Percentiles rank a stretch among this genome's conserved stretches.
Evolutionary conservation across 2,797 vertebrate genomes (phyloP).

Genomic region (Paratrypauchen microcephalus): DNA sequence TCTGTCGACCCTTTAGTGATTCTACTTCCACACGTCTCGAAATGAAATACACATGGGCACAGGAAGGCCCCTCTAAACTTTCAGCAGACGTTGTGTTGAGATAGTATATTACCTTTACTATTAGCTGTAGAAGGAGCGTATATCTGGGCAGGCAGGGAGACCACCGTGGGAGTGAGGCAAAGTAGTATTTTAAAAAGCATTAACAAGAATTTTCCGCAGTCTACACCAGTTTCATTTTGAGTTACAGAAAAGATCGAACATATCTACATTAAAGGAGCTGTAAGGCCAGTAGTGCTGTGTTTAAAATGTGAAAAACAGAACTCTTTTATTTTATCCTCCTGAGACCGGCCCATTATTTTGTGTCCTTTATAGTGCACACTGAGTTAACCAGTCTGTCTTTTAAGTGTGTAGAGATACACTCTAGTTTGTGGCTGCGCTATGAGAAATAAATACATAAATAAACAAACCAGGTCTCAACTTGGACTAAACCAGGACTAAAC

Average conservation of each 20-base stretch:
- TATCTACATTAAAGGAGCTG: not conserved
- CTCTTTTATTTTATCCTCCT: too few relatives aligned
- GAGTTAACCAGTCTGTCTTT: too few relatives aligned
- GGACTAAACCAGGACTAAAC: too few relatives aligned
- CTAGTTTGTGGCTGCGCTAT: too few relatives aligned
- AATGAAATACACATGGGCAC: not conserved
- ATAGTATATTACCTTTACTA: not conserved
- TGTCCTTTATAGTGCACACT: too few relatives aligned
- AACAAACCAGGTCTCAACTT: too few relatives aligned
- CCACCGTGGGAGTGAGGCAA: not conserved
- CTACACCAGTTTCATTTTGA: not conserved
- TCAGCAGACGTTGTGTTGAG: not conserved
- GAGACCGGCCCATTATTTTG: too few relatives aligned
- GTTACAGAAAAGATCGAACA: not conserved
- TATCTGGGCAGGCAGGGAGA: not conserved
- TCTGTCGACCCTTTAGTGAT: not conserved
- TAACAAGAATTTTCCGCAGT: not conserved
- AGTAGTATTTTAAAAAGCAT: not conserved
- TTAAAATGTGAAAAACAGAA: not conserved
- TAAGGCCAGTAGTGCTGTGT: not conserved
- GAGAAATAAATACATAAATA: too few relatives aligned
- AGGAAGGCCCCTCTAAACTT: not conserved
- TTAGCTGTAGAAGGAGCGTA: not conserved
- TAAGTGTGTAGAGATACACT: too few relatives aligned
- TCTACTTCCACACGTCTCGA: not conserved